Base-by-base conservation (phyloP, 2,888 invertebrate species). In the Sepiola atlantica region DNA sequence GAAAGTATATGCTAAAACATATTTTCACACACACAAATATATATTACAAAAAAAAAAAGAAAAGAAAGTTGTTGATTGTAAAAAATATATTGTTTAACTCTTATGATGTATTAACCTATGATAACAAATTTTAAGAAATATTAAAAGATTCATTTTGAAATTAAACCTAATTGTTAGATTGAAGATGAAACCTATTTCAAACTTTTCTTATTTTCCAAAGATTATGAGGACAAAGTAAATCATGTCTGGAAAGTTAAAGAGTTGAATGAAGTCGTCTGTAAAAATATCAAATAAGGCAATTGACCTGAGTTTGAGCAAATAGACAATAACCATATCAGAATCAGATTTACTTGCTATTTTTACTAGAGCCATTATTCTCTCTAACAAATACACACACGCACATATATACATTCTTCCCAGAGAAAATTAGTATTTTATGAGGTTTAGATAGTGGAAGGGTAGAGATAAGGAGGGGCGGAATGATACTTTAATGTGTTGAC, bases 231-330 rank as follows among this genome's bases (percentile, higher is more conserved):
- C n/a, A 77, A 77, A 14, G n/a, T 77, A 77, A 32, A 77, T 32
- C 77, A n/a, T 77, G 77, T 77, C 77, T 77, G 77, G n/a, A 77
- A 77, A 77, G 77, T 77, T 77, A 77, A 77, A n/a, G n/a, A 77
- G n/a, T 77, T 77, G 77, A 77, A 77, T 77, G 77, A 77, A 77
- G n/a, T 14, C n/a, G 14, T 77, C n/a, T 77, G 77, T n/a, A 77
- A 32, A 77, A 32, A n/a, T 14, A 77, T 77, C n/a, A 77, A 77
- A 77, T n/a, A n/a, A n/a, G 77, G 77, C 77, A 77, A 77, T 32
- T 77, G 77, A 77, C 77, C n/a, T n/a, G n/a, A 77, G 77, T 77
- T 77, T 77, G n/a, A 77, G 77, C n/a, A 77, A 77, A 77, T 77
- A 77, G 77, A 77, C n/a, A 77, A 77, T 77, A 77, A 77, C 77